Percentiles rank a stretch among this genome's conserved stretches.
Conservation (phyloP, 2,797 vertebrate species). For the Anolis apletophallus region DNA sequence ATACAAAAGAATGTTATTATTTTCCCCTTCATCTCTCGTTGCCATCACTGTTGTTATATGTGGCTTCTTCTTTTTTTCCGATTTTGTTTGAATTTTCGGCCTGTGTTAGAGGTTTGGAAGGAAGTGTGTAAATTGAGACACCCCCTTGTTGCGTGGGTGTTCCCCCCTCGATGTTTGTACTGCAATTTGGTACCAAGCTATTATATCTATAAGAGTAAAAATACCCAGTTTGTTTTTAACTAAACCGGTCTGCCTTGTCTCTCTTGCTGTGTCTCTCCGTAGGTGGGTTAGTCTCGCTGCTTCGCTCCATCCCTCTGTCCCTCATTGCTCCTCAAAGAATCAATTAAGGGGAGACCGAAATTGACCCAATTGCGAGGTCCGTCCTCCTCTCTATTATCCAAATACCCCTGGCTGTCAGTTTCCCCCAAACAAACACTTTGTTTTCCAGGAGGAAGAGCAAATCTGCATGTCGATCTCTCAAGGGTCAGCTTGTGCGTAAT, state of each 20-base stretch:
- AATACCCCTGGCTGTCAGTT: conserved; percentile 86
- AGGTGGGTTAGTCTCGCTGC: conserved; percentile 85
- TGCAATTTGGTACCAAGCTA: conserved; percentile 92
- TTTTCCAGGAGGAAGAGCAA: conserved; percentile 68
- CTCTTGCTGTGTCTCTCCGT: conserved; percentile 94
- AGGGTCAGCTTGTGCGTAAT: not conserved
- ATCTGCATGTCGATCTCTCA: not conserved
- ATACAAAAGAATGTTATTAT: conserved; percentile 33
- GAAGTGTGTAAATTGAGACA: conserved; percentile 85
- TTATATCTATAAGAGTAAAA: conserved; percentile 99
- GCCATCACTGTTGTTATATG: conserved; percentile 62
- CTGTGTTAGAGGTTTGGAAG: conserved; percentile 80
- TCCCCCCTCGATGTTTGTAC: conserved; percentile 93
- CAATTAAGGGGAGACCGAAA: conserved; percentile 69
- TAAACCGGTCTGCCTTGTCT: conserved; percentile 97
- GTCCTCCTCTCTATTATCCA: conserved; percentile 93
- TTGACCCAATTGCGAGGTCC: conserved; percentile 71
- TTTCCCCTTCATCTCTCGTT: conserved; percentile 48
- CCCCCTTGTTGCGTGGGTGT: conserved; percentile 87
- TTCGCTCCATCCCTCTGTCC: conserved; percentile 83
- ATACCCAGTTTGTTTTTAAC: conserved; percentile 92
- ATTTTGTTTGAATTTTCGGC: conserved; percentile 69
- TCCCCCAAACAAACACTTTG: conserved; percentile 85
- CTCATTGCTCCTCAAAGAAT: conserved; percentile 79
- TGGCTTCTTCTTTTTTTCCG: conserved; percentile 53